Evolutionary conservation across 2,888 invertebrate species (phyloP), one percentile per base, ranked within the genome.

Genomic region (Rhagonycha lutea): DNA sequence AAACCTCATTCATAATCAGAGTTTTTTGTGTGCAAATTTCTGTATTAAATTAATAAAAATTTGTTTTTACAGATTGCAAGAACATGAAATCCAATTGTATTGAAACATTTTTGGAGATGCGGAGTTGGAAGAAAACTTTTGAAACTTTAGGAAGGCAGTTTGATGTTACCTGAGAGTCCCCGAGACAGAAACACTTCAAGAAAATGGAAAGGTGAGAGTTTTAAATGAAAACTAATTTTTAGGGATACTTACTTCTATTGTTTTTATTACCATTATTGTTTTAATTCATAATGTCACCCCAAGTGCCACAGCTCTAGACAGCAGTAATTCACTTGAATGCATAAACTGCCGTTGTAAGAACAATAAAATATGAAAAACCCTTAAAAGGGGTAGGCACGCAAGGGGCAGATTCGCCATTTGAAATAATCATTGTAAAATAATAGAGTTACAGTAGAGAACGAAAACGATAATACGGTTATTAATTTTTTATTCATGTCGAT

Each of bases 211-310:
- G 32, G 32, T 32, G 5, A 32, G 5, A 32, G 5, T 32, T 32
- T 12, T 12, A 32, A 1, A 12, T 12, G 26, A 4, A 7, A 4
- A 7, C 26, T 26, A 0, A 26, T 26, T 26, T 26, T 4, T 7
- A 26, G 24, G 24, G 24, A 24, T 47, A 47, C 47, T 32, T 32
- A 32, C 32, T 47, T 47, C 12, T 47, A 47, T 47, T 47, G n/a
- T 47, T 47, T 47, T n/a, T n/a, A 71, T 71, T 26, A 14, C 71
- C 69, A 71, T 75, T 75, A 72, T 75, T 75, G 71, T 75, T 75
- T 75, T 75, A 75, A 71, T 71, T 75, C 71, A 62, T 68, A 75
- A 68, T 75, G 75, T 71, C 71, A 67, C 75, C 75, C 75, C 68
- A 69, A 75, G 70, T 71, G 68, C 62, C 62, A 61, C 62, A 75